Evolutionary conservation across 2,888 invertebrate species (phyloP).

Genomic region (Heterodera filipjevi): DNA sequence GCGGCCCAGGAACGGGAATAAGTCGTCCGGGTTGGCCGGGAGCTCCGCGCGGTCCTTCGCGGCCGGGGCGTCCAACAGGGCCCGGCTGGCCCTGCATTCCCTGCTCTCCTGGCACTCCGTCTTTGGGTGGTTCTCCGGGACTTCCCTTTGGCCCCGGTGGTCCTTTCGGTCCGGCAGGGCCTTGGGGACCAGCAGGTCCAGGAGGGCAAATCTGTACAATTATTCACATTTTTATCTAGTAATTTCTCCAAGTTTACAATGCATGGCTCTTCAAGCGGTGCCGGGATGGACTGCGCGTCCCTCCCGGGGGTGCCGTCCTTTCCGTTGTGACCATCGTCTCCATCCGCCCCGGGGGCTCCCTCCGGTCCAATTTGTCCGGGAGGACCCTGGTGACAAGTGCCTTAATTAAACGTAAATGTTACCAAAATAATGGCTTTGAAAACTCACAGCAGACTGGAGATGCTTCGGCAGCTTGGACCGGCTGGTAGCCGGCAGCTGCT

Average conservation of each 20-base stretch:
- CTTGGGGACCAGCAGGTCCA: slow-evolving; percentile 54
- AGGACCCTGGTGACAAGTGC: slow-evolving; percentile 44
- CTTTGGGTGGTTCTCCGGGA: slow-evolving; percentile 48
- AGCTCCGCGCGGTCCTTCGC: slow-evolving; percentile 52
- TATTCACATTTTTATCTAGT: neutral
- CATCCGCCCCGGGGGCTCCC: slow-evolving; percentile 47
- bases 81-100: slow-evolving; percentile 54
- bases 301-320: slow-evolving; percentile 47
- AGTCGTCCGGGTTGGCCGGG: slow-evolving; percentile 48
- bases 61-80: slow-evolving; percentile 59
- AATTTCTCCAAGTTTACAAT: slow-evolving; percentile 4
- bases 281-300: slow-evolving; percentile 46
- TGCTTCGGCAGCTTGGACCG: slow-evolving; percentile 48
- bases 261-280: slow-evolving; percentile 42
- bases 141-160: slow-evolving; percentile 61
- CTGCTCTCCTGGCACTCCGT: slow-evolving; percentile 54
- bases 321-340: slow-evolving; percentile 45
- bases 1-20: slow-evolving; percentile 53
- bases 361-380: slow-evolving; percentile 55
- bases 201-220: slow-evolving; percentile 41
- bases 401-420: slow-evolving; percentile 17
- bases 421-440: slow-evolving; percentile 34
- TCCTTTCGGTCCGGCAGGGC: slow-evolving; percentile 56
- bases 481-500: slow-evolving; percentile 39
- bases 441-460: slow-evolving; percentile 42